phyloP scores from a whole-genome alignment of 2,797 vertebrate genomes.

The Acanthis flammea region DNA sequence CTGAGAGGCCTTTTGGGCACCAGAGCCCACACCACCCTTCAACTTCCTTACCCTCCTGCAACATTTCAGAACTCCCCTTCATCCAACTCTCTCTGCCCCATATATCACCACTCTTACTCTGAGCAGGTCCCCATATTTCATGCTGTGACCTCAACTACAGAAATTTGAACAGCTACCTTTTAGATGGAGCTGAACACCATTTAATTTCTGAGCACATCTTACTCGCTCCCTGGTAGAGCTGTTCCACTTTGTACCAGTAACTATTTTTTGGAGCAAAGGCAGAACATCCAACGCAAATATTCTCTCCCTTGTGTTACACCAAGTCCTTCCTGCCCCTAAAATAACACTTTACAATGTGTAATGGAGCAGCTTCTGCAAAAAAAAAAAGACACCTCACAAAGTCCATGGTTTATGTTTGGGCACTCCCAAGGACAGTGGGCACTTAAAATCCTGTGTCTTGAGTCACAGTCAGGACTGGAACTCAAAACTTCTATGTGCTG shows the following conservation, averaged over 20 bases:
- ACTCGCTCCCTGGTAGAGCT: not conserved
- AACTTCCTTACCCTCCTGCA: not conserved
- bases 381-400: not conserved
- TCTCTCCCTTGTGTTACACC: not conserved
- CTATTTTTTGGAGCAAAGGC: not conserved
- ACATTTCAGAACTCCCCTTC: not conserved
- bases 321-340: not conserved
- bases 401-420: not conserved
- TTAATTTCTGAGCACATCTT: not conserved
- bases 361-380: not conserved
- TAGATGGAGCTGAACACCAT: not conserved
- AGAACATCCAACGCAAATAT: not conserved
- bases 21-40: not conserved
- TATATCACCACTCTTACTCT: not conserved
- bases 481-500: not conserved
- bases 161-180: not conserved
- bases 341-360: not conserved
- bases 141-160: not conserved
- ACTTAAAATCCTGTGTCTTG: not conserved
- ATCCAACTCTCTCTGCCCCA: not conserved
- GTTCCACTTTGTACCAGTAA: not conserved
- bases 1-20: not conserved
- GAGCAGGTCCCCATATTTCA: not conserved
- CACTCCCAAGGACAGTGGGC: not conserved
- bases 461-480: not conserved